A percentile compares a stretch with the other conserved stretches of the same genome.
These are phyloP conservation scores for Diadumene lineata DNA, from an alignment of 92 coral and sea anemone genomes.

Conservation along the genomic window DNA sequence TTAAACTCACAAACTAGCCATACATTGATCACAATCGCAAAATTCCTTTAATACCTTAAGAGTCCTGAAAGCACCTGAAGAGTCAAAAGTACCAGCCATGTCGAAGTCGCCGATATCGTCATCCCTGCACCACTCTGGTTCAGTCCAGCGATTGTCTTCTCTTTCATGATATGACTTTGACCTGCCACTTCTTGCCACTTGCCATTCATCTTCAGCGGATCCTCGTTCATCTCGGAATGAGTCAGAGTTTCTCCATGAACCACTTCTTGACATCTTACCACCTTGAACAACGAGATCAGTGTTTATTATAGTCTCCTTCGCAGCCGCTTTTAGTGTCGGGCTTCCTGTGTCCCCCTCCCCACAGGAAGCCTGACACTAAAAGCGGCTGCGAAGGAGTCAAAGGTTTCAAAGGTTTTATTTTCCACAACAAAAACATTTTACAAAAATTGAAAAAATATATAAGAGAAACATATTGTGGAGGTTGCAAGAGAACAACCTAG, in stretches of 20 bases:
- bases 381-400: too few species aligned
- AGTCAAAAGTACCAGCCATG: slow-evolving; percentile 87
- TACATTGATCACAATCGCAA: too few species aligned
- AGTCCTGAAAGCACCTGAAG: slow-evolving; percentile 89
- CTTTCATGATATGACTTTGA: slow-evolving; percentile 69
- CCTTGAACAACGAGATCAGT: slow-evolving; percentile 13
- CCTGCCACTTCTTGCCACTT: slow-evolving; percentile 68
- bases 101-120: slow-evolving; percentile 78
- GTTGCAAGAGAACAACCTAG: too few species aligned
- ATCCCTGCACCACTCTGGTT: slow-evolving; percentile 94
- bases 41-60: too few species aligned
- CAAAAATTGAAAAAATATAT: too few species aligned
- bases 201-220: slow-evolving; percentile 83
- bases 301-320: neutral
- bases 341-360: too few species aligned
- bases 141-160: slow-evolving; percentile 74
- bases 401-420: too few species aligned
- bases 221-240: slow-evolving; percentile 60
- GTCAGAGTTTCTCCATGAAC: slow-evolving; percentile 71
- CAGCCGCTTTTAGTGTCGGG: too few species aligned
- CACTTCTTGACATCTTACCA: slow-evolving; percentile 69
- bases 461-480: too few species aligned
- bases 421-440: too few species aligned
- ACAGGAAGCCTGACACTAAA: too few species aligned
- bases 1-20: too few species aligned